Percentiles rank a stretch among this genome's conserved stretches.
phyloP scores from a whole-genome alignment of 2,113 vertebrate genomes.

The Pseudolaguvia tuberculata region DNA sequence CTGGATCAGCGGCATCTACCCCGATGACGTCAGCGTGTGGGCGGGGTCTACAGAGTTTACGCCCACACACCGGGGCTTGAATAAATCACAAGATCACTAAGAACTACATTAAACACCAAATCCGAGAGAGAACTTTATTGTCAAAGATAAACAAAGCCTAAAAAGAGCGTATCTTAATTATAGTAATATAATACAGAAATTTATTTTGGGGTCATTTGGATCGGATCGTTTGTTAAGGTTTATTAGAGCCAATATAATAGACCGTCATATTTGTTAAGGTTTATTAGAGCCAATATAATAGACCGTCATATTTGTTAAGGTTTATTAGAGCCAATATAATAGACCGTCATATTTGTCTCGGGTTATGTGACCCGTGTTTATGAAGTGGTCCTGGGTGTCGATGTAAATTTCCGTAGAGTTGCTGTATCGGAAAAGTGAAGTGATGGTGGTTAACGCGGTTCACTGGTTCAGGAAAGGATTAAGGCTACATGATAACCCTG shows the following conservation, averaged over 20 bases:
- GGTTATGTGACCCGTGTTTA: conserved; percentile 12
- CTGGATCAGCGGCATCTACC: too few relatives aligned
- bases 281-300: background rate
- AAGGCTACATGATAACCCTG: conserved; percentile 82
- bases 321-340: background rate
- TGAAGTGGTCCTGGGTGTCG: conserved; percentile 12
- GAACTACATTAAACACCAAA: too few relatives aligned
- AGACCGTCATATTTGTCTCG: background rate
- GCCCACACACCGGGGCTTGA: too few relatives aligned
- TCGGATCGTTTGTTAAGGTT: background rate
- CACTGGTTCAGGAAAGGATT: conserved; percentile 88
- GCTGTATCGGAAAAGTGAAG: background rate
- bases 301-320: too few relatives aligned
- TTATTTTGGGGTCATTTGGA: background rate
- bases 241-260: background rate
- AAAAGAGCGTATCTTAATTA: background rate
- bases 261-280: background rate
- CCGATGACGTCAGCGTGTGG: conserved; percentile 22
- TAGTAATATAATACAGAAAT: background rate
- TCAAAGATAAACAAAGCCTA: too few relatives aligned
- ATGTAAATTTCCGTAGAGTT: background rate
- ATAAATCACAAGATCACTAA: too few relatives aligned
- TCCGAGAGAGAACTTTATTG: too few relatives aligned
- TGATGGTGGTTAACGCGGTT: conserved; percentile 79
- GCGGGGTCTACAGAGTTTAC: background rate